Evolutionary conservation across 2,888 invertebrate genomes (phyloP).

Genomic region (Neoascia interrupta): DNA sequence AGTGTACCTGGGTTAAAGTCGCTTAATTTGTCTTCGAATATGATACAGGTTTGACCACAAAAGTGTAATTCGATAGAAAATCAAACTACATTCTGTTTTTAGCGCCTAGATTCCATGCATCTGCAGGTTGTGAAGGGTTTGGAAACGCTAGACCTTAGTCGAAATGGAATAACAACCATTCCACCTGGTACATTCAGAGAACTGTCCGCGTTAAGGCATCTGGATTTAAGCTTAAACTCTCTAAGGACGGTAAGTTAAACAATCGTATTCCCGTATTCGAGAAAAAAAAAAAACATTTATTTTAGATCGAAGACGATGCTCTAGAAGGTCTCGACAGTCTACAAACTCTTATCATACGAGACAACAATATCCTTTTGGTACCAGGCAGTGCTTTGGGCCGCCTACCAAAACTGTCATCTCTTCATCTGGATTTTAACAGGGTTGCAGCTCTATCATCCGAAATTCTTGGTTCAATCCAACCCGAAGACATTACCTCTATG

Average conservation of each 20-base stretch:
- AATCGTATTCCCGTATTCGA: neutral
- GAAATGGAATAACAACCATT: conserved; percentile 90
- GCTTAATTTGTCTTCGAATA: conserved; percentile 91
- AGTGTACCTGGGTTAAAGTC: conserved; percentile 85
- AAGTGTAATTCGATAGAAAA: neutral
- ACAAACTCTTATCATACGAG: conserved; percentile 88
- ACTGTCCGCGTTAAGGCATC: conserved; percentile 84
- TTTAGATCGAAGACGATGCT: conserved; percentile 92
- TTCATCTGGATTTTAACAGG: conserved; percentile 91
- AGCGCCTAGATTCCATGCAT: conserved; percentile 89
- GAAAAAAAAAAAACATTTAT: conserved; percentile 49
- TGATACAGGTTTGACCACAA: conserved; percentile 85
- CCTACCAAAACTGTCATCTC: conserved; percentile 86
- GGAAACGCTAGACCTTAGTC: conserved; percentile 89
- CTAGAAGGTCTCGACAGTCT: conserved; percentile 90
- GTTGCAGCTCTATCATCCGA: conserved; percentile 91
- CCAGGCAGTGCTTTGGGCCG: conserved; percentile 91
- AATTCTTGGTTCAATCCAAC: conserved; percentile 85
- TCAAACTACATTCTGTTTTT: conserved; percentile 70
- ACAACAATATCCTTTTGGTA: conserved; percentile 92
- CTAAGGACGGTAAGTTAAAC: conserved; percentile 87
- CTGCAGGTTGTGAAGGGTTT: conserved; percentile 85
- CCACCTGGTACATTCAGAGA: conserved; percentile 90
- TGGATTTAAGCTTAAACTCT: conserved; percentile 92
- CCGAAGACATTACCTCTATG: conserved; percentile 86